Base-by-base conservation (phyloP, 2,797 vertebrate genomes). In the Echeneis naucrates region DNA sequence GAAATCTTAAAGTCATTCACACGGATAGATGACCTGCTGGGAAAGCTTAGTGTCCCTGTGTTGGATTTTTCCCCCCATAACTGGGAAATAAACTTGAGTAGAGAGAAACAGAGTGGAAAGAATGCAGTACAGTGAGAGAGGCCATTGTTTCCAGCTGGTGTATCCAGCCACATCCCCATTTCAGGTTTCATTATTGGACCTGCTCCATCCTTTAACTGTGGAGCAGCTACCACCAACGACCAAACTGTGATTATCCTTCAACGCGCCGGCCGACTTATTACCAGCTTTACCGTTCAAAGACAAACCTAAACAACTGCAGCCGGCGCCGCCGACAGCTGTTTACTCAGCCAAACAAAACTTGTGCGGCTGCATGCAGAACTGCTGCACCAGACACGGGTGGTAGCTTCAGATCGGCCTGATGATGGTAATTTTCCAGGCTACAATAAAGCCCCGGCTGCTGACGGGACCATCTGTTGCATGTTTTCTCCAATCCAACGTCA, bases 361-460 rank as follows among this genome's bases (percentile, higher is more conserved):
- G 61, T 10, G 13, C 44, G 37, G 59, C 64, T 50, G 52, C 70
- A 81, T 17, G 60, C 56, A 45, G 77, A 74, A 59, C 80, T 68
- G 58, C 68, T 68, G 72, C 42, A 74, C 44, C 59, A 83, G 70
- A 86, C 63, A 80, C 23, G 54, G 57, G 57, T 55, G 51, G 47
- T 65, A 55, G 79, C 69, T 66, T 78, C 57, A 69, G 56, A 82
- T 83, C 50, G 72, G 70, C 52, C 62, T 68, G 75, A 90, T 85
- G 83, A 88, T 81, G 80, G 76, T 89, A 42, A 91, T 92, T 91
- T 89, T 89, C 83, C 85, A 82, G 75, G 32, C 72, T 68, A 76
- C 61, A 71, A 85, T 87, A 84, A 89, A 91, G 62, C 66, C 83
- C 60, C 60, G 54, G 59, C 80, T 87, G 72, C 81, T 85, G 78